Evolutionary conservation across 1,140 invertebrate genomes (phyloP), one percentile per base, ranked within the genome.

Genomic region (Paracyclopina nana): DNA sequence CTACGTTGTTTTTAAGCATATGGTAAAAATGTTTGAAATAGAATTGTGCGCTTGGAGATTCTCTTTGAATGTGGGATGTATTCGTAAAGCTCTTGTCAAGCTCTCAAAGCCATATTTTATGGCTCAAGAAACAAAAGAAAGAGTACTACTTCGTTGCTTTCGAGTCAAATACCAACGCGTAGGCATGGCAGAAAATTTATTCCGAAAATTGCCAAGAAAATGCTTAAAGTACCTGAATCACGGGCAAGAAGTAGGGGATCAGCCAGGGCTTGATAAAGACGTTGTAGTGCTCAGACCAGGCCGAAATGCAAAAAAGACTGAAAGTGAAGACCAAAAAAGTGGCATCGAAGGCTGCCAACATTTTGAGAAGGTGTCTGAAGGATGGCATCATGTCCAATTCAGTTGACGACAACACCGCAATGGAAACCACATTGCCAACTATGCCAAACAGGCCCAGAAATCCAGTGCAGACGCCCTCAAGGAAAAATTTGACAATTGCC

Each of bases 381-480:
- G 45, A 26, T 11, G 45, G 45, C 2, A 48, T 24, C 45, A 48
- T 48, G n/a, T 48, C 45, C 45, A 48, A 29, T 16, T 48, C 45
- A n/a, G 12, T 11, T 16, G 24, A 28, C 22, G 45, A 48, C 16
- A 48, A 28, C 14, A 48, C 45, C 27, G 27, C 30, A 28, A 48
- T 48, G 4, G 45, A 48, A 14, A 48, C 28, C 9, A 48, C 14
- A 22, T 48, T 48, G 16, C 45, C 45, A 26, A 44, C n/a, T 12
- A 48, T 48, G 25, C 45, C 45, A 30, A 48, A 48, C 29, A 48
- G 24, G 3, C 45, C 45, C 45, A 48, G 30, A 14, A 29, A 14
- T 6, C n/a, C 45, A 12, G 45, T 48, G 28, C 45, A 48, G 16
- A 48, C 22, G 20, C 45, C 45, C 22, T 48, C 45, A 14, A 48